A percentile compares a stretch with the other conserved stretches of the same genome.
These are phyloP conservation scores for Tipula unca DNA, from an alignment of 2,888 invertebrate genomes.

Conservation along the genomic window DNA sequence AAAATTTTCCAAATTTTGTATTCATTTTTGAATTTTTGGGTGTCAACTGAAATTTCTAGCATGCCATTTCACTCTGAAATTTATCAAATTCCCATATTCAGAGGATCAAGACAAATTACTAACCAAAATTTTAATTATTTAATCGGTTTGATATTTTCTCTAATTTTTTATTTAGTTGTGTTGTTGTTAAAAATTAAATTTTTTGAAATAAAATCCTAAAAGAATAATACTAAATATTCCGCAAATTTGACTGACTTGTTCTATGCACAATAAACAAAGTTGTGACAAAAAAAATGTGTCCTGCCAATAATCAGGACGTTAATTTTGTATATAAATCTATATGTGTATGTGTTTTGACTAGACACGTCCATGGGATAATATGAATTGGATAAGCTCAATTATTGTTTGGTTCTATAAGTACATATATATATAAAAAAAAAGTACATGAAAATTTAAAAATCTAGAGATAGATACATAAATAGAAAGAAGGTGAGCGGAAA, in stretches of 20 bases:
- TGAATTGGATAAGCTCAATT: background rate
- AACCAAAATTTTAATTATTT: no score
- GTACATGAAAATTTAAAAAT: background rate
- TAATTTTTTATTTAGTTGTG: no score
- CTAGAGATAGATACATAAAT: background rate
- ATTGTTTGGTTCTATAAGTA: slow-evolving; percentile 1
- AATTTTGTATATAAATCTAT: background rate
- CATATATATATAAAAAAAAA: background rate
- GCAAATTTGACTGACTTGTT: background rate
- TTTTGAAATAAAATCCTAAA: no score
- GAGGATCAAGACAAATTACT: no score
- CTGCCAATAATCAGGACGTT: background rate
- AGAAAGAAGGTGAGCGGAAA: background rate
- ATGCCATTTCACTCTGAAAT: no score
- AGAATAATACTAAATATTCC: no score
- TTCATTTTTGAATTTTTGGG: no score
- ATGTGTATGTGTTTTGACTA: background rate
- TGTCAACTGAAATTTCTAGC: no score
- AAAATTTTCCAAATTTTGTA: no score
- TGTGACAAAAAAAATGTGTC: background rate
- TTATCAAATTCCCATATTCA: no score
- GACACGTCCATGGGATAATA: background rate
- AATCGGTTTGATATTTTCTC: no score
- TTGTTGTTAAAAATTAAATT: no score
- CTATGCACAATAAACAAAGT: background rate